Base-by-base conservation (phyloP, 30 jellyfish, hydroid and myxozoan genomes). In the Hydra vulgaris region DNA sequence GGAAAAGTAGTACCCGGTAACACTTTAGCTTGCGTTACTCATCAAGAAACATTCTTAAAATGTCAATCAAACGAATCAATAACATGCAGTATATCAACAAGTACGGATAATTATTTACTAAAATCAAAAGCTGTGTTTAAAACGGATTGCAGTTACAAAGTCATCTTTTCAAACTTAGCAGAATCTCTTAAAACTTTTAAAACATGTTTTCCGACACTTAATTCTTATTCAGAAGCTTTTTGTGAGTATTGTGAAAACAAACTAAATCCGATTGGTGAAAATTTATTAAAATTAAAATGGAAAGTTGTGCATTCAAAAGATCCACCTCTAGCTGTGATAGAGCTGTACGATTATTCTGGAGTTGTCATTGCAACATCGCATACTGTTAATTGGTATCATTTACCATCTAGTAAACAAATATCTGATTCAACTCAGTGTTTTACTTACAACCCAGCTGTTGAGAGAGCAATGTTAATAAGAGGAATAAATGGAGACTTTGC, bases 381-480 rank as follows among this genome's bases (percentile, higher is more conserved):
- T 54, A 79, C 86, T 69, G 24, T 79, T 21, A 85, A 83, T 20
- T 20, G 54, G 7, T 56, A 16, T 8, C 18, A 15, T 12, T 54
- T 79, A 15, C 86, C 86, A 7, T 8, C 72, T 18, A 23, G 74
- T 21, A 17, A 20, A 19, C 86, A 79, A 66, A 71, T 66, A 54
- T 15, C 84, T 22, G 26, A 66, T 56, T 25, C 83, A 15, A 0
- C 21, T 23, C 16, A 22, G 8, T 15, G 85, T n/a, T 21, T 66
- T 71, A 16, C 84, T 15, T 26, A 15, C 84, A 66, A 61, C 71
- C 7, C 54, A 55, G 15, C 16, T 7, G 18, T 54, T 55, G 79
- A 79, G 23, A 61, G 84, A 21, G 86, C 86, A 12, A 79, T 79
- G 86, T 83, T 79, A 69, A 55, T 79, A 5, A 22, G 86, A 16